Percentiles rank a stretch among this genome's conserved stretches.
Conservation (phyloP, 2,888 invertebrate genomes). For the Hypolimnas misippus region DNA sequence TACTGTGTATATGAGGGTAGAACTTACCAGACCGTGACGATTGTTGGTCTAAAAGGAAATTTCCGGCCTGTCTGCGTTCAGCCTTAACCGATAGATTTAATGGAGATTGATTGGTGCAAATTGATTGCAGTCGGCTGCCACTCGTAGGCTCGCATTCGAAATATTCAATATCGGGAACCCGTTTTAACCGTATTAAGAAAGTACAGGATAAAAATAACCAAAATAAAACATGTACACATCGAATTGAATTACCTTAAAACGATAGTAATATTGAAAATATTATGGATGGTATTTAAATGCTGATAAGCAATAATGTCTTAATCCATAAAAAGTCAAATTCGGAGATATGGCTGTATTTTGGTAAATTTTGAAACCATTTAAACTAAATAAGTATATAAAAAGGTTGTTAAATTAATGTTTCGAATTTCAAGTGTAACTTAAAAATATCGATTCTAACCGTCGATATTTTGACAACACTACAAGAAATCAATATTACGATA, state of each 20-base stretch:
- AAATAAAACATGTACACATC: too few species aligned
- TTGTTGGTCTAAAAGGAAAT: conserved; percentile 14
- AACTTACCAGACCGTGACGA: conserved; percentile 1
- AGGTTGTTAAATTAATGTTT: too few species aligned
- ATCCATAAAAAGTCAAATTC: too few species aligned
- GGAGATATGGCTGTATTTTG: too few species aligned
- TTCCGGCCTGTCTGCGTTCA: conserved; percentile 14
- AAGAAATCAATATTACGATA: background rate
- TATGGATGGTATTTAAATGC: too few species aligned
- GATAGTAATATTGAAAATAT: too few species aligned
- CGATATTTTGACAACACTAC: background rate
- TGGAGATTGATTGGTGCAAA: conserved; percentile 43
- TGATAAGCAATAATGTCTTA: too few species aligned
- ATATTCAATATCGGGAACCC: conserved; percentile 12
- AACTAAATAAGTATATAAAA: too few species aligned
- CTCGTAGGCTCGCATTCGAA: conserved; percentile 24
- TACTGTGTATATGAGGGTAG: background rate
- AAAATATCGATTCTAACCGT: background rate
- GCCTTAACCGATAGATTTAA: conserved; percentile 35
- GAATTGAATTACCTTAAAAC: too few species aligned
- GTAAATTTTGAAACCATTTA: too few species aligned
- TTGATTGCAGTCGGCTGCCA: conserved; percentile 42
- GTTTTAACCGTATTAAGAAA: background rate
- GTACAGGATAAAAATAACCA: background rate
- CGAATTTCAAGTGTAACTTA: too few species aligned